Conservation (phyloP, 2,888 invertebrate genomes). For the Hirtodrosophila trivittata region DNA sequence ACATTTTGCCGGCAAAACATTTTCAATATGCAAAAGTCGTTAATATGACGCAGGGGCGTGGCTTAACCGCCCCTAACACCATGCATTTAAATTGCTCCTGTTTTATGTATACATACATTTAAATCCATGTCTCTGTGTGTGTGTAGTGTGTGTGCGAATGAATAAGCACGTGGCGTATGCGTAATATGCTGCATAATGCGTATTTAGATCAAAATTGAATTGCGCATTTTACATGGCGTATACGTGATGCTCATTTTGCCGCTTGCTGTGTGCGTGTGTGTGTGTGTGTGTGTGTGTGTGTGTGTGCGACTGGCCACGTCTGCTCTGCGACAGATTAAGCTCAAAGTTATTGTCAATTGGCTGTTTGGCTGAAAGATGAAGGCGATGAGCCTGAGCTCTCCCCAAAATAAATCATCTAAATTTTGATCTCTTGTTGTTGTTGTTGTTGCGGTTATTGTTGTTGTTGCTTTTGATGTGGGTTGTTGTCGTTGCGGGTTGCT, state of each 20-base stretch:
- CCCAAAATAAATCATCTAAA: slow-evolving; percentile 49
- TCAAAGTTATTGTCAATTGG: slow-evolving; percentile 51
- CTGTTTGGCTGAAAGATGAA: background rate
- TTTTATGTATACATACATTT: slow-evolving; percentile 32
- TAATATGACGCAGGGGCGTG: slow-evolving; percentile 58
- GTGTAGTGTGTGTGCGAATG: background rate
- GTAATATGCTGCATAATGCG: slow-evolving; percentile 78
- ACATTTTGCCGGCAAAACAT: slow-evolving; percentile 71
- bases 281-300: slow-evolving; percentile 5
- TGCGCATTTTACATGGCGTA: slow-evolving; percentile 73
- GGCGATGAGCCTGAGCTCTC: background rate
- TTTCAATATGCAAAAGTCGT: slow-evolving; percentile 77
- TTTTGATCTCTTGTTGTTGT: slow-evolving; percentile 24
- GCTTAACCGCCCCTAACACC: background rate
- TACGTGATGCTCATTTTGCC: slow-evolving; percentile 63
- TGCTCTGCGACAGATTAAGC: slow-evolving; percentile 56
- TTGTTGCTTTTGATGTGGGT: slow-evolving; percentile 3
- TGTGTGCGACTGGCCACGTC: slow-evolving; percentile 41
- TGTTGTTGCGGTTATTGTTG: slow-evolving; percentile 11
- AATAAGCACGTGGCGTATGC: slow-evolving; percentile 61
- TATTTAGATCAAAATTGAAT: slow-evolving; percentile 76
- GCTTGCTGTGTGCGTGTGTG: slow-evolving; percentile 18
- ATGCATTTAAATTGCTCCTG: slow-evolving; percentile 57
- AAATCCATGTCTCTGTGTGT: background rate
- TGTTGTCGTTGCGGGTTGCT: slow-evolving; percentile 12